These are phyloP conservation scores for Drosophila willistoni DNA, from an alignment of 1,140 invertebrate genomes.

Conservation along the genomic window DNA sequence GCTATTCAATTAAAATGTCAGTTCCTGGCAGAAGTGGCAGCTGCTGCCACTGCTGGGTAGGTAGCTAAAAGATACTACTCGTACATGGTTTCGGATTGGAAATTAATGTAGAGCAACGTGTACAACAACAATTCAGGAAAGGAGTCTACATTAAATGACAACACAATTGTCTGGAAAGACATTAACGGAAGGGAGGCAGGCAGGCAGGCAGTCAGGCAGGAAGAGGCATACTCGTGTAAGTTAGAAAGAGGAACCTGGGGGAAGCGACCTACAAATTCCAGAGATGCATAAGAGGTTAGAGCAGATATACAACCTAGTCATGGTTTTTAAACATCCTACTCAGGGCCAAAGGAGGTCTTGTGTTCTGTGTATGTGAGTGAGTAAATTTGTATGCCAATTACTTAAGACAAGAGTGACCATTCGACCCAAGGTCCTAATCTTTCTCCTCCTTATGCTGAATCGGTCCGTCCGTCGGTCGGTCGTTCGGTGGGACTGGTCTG, in stretches of 20 bases:
- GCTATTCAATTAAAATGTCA: slow-evolving; percentile 73
- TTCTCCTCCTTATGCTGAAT: slow-evolving; percentile 7
- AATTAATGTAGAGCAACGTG: slow-evolving; percentile 59
- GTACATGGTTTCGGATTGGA: slow-evolving; percentile 61
- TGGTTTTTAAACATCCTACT: background rate
- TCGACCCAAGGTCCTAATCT: slow-evolving; percentile 44
- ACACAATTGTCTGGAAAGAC: slow-evolving; percentile 16
- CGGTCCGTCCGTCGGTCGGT: background rate
- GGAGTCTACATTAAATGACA: slow-evolving; percentile 41
- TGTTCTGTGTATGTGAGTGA: slow-evolving; percentile 29
- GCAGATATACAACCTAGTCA: background rate
- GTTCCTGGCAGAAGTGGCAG: slow-evolving; percentile 14
- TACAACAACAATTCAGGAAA: slow-evolving; percentile 14
- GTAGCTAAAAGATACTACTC: background rate
- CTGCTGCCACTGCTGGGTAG: background rate
- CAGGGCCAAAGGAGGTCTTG: background rate
- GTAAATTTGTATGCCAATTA: slow-evolving; percentile 78
- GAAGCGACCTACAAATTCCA: slow-evolving; percentile 3
- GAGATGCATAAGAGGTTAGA: slow-evolving; percentile 8
- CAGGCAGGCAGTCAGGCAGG: background rate
- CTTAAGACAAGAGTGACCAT: slow-evolving; percentile 69
- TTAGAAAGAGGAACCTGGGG: background rate
- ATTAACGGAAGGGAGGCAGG: slow-evolving; percentile 5
- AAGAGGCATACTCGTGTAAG: background rate
- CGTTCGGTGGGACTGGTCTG: too few species aligned